Conservation (phyloP, 2,113 vertebrate species). For the Chitala chitala region DNA sequence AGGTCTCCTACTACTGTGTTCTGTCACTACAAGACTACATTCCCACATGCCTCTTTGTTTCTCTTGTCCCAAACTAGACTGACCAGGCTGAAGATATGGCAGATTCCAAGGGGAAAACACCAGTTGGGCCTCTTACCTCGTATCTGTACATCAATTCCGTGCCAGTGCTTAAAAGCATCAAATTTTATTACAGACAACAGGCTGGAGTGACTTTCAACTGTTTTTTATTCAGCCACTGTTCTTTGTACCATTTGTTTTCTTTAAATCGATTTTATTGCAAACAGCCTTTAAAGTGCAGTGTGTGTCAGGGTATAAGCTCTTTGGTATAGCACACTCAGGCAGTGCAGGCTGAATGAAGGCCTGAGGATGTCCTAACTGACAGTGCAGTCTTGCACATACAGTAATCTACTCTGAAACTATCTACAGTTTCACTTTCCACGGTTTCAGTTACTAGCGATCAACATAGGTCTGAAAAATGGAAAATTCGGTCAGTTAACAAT, state of each 20-base stretch:
- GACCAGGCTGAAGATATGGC: not conserved
- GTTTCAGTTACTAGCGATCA: too few species aligned
- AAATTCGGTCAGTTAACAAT: too few species aligned
- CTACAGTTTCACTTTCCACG: too few species aligned
- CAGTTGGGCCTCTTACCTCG: constrained; percentile 15
- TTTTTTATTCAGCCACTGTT: not conserved
- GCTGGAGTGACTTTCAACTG: not conserved
- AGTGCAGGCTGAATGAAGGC: not conserved
- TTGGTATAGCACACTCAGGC: not conserved
- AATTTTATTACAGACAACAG: constrained; percentile 7
- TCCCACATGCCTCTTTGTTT: not conserved
- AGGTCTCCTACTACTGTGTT: too few species aligned
- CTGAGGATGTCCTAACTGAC: too few species aligned
- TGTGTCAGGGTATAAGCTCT: not conserved
- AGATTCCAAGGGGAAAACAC: not conserved
- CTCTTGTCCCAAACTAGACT: not conserved
- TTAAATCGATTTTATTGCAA: constrained; percentile 27
- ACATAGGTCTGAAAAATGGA: too few species aligned
- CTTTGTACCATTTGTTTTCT: constrained; percentile 11
- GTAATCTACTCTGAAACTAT: too few species aligned
- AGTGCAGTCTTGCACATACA: too few species aligned
- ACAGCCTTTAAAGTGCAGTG: not conserved
- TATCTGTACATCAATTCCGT: not conserved
- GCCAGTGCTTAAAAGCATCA: not conserved
- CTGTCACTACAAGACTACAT: not conserved